These are phyloP conservation scores for Onychomys leucogaster DNA, from an alignment of 2,797 vertebrate species.

Conservation along the genomic window DNA sequence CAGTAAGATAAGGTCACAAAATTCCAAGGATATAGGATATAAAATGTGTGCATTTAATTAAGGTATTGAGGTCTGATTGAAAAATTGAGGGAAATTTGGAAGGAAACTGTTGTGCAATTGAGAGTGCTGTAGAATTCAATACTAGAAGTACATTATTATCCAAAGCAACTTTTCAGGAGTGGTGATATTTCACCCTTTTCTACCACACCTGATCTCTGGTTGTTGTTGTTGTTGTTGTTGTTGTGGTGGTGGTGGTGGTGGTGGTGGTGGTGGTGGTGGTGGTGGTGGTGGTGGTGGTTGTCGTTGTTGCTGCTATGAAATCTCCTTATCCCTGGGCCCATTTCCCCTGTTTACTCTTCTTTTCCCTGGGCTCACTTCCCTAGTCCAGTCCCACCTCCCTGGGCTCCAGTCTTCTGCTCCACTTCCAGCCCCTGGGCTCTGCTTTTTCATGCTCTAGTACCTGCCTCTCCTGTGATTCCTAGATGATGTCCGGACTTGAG, in stretches of 20 bases:
- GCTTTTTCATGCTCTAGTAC: background rate
- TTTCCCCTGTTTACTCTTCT: background rate
- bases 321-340: background rate
- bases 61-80: background rate
- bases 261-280: too few relatives aligned
- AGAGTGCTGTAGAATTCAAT: background rate
- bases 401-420: background rate
- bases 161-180: background rate
- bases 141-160: background rate
- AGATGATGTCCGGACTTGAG: background rate
- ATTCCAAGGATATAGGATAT: background rate
- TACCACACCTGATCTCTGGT: background rate
- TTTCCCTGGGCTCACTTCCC: background rate
- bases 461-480: too few relatives aligned
- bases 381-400: rapidly evolving
- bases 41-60: background rate
- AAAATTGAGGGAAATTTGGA: background rate
- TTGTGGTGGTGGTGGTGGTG: too few relatives aligned
- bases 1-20: background rate
- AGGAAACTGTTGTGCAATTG: background rate
- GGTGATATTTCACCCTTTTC: background rate
- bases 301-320: too few relatives aligned
- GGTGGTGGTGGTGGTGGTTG: too few relatives aligned
- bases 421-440: rapidly evolving
- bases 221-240: too few relatives aligned